Evolutionary conservation across 2,888 invertebrate genomes (phyloP).

Genomic region (Labia minor): DNA sequence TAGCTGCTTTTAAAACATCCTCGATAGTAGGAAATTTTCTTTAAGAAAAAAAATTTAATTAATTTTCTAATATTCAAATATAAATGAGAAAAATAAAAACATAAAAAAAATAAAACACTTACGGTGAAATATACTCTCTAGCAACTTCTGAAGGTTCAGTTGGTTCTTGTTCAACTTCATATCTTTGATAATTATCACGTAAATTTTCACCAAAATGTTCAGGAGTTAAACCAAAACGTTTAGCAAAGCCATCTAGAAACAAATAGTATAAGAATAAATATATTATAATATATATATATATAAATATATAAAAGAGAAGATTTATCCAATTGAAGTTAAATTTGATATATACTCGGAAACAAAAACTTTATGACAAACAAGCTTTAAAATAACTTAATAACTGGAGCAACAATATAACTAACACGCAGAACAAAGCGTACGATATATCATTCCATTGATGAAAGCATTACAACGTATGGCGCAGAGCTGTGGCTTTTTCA

Average conservation of each 20-base stretch:
- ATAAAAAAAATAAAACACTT: constrained; percentile 27
- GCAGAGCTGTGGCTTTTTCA: too few relatives aligned
- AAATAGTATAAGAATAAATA: too few relatives aligned
- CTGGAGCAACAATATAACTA: too few relatives aligned
- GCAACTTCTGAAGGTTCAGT: constrained; percentile 75
- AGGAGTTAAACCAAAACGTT: constrained; percentile 84
- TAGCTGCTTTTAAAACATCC: constrained; percentile 79
- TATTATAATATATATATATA: too few relatives aligned
- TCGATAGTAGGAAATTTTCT: constrained; percentile 58
- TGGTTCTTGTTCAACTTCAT: constrained; percentile 88
- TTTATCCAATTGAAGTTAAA: too few relatives aligned
- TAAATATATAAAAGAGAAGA: too few relatives aligned
- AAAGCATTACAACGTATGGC: too few relatives aligned
- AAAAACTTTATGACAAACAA: too few relatives aligned
- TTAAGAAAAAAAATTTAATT: constrained; percentile 25
- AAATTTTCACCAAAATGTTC: constrained; percentile 95
- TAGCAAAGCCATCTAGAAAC: constrained; percentile 64
- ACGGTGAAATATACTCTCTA: constrained; percentile 36
- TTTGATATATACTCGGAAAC: too few relatives aligned
- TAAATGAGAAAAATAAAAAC: background rate
- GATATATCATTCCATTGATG: too few relatives aligned
- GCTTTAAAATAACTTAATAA: background rate
- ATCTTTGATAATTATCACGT: constrained; percentile 86
- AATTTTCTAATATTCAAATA: background rate
- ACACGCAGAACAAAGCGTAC: too few relatives aligned